Evolutionary conservation across 2,113 vertebrate genomes (phyloP).

Genomic region (Sturnus vulgaris): DNA sequence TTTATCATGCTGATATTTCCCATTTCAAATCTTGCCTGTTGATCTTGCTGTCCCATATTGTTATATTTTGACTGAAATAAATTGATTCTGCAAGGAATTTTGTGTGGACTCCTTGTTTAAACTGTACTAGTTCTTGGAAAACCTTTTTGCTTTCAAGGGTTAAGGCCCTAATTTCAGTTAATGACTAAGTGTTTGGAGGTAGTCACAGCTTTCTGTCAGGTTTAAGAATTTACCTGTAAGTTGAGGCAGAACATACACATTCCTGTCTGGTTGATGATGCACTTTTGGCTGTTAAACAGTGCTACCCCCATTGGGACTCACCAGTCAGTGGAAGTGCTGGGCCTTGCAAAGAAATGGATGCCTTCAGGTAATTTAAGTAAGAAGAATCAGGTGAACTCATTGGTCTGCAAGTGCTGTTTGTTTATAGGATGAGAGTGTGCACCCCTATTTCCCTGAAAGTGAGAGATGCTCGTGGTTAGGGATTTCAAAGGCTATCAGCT

Average conservation of each 20-base stretch:
- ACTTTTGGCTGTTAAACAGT: not conserved
- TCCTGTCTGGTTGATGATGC: not conserved
- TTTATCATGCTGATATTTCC: not conserved
- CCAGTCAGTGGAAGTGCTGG: not conserved
- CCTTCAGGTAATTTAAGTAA: not conserved
- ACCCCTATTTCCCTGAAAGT: not conserved
- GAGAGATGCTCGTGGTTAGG: rapidly evolving
- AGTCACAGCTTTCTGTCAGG: not conserved
- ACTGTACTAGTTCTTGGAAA: not conserved
- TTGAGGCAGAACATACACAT: not conserved
- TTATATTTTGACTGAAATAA: not conserved
- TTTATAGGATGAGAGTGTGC: not conserved
- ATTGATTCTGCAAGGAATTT: not conserved
- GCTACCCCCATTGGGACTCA: not conserved
- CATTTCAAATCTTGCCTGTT: not conserved
- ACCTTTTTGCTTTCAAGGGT: not conserved
- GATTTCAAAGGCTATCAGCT: not conserved
- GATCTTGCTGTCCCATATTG: not conserved
- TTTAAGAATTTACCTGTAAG: not conserved
- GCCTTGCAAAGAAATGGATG: not conserved
- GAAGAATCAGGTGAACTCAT: not conserved
- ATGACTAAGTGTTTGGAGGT: not conserved
- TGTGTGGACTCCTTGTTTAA: not conserved
- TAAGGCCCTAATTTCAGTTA: not conserved
- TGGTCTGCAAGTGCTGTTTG: not conserved